Base-by-base conservation (phyloP, 2,888 invertebrate genomes). In the Drosophila buzzatii region DNA sequence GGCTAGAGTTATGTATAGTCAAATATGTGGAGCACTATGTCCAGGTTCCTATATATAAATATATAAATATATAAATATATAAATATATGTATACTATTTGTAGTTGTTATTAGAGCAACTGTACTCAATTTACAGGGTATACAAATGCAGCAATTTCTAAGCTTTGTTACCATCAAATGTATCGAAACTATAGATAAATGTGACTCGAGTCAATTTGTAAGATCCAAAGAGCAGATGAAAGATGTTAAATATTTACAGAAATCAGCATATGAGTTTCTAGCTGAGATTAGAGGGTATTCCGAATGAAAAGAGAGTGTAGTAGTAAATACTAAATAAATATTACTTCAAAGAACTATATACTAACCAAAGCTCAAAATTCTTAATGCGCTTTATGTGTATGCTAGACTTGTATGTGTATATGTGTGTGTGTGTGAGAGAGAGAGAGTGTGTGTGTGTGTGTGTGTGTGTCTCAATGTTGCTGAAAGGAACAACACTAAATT, bases 381-480 rank as follows among this genome's bases (percentile, higher is more conserved):
- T 70, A 70, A 44, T 58, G 33, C 65, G 79, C 79, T 79, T 79
- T 73, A 45, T 53, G 41, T 78, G 77, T 80, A 44, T 58, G 49
- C 61, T 71, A 20, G 27, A 44, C 27, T 42, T 56, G 37, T 18
- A 37, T 18, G 18, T 51, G 14, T 27, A 8, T 20, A 8, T 35
- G 41, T 18, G 18, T 51, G 14, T 27, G 10, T 20, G 10, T 35
- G n/a, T 9, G 20, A 31, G 53, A 16, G 52, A 4, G 35, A 20
- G 33, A 16, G 52, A 9, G 12, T 8, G 4, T 18, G 10, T 42
- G 20, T 35, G 23, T 27, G 12, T 31, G 3, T 23, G 57, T 16
- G 20, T 35, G 44, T 57, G 49, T 42, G 73, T 90, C 77, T 90
- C 86, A 86, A 89, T 89, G 90, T 89, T 86, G 85, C 85, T 86